Conservation (phyloP, 1,140 invertebrate species). For the Calephelis nemesis region DNA sequence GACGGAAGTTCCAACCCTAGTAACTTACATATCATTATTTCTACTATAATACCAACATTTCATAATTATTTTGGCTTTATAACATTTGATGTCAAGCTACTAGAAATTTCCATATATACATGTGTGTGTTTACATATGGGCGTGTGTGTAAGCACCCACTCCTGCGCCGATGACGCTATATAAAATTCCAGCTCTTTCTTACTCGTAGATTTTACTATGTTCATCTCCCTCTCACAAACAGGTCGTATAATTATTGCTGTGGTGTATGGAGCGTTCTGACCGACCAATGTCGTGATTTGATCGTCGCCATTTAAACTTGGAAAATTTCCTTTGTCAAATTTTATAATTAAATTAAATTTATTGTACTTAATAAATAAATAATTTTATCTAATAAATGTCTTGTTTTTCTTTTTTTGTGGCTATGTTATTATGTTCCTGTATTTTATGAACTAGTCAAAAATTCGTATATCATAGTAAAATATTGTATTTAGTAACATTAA, state of each 20-base stretch:
- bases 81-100: slow-evolving; percentile 41
- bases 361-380: not conserved
- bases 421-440: not conserved
- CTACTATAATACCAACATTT: not conserved
- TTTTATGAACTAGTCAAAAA: not conserved
- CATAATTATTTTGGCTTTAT: slow-evolving; percentile 8
- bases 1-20: not conserved
- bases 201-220: slow-evolving; percentile 7
- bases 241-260: slow-evolving; percentile 27
- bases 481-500: too few relatives aligned
- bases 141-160: slow-evolving; percentile 25
- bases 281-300: slow-evolving; percentile 30
- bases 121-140: slow-evolving; percentile 29
- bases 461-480: too few relatives aligned
- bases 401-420: not conserved
- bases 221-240: slow-evolving; percentile 27
- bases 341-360: not conserved
- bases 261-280: slow-evolving; percentile 20
- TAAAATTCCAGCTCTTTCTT: slow-evolving; percentile 32
- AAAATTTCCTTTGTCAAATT: slow-evolving; percentile 2
- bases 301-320: not conserved
- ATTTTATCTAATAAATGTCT: not conserved
- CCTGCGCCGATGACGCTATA: slow-evolving; percentile 47
- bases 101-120: slow-evolving; percentile 62
- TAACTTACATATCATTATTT: not conserved